Evolutionary conservation across 2,888 invertebrate species (phyloP).

Genomic region (Lycia hirtaria): DNA sequence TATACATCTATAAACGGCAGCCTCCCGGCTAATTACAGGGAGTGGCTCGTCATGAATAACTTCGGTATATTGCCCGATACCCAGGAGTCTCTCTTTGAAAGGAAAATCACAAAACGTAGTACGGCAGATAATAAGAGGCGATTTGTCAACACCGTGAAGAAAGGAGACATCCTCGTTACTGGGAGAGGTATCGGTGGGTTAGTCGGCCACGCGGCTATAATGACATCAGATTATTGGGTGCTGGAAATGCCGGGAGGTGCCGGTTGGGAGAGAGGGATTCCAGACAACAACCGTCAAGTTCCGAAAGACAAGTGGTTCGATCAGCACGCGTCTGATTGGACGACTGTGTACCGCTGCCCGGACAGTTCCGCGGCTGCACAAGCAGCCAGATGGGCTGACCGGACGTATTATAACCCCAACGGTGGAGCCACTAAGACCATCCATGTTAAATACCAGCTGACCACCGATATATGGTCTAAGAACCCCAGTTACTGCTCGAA

Average conservation of each 20-base stretch:
- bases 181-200: conserved; percentile 53
- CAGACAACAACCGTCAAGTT: conserved; percentile 60
- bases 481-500: conserved; percentile 68
- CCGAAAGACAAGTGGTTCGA: conserved; percentile 61
- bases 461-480: conserved; percentile 48
- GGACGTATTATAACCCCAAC: conserved; percentile 54
- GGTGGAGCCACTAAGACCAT: conserved; percentile 56
- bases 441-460: conserved; percentile 58
- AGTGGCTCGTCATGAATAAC: conserved; percentile 70
- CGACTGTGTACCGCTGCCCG: conserved; percentile 60
- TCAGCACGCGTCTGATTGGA: conserved; percentile 58
- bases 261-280: conserved; percentile 53
- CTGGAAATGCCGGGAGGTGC: conserved; percentile 63
- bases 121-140: conserved; percentile 58
- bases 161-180: conserved; percentile 61
- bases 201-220: conserved; percentile 64
- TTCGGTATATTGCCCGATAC: conserved; percentile 64
- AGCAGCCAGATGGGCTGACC: conserved; percentile 63
- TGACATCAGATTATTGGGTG: conserved; percentile 62
- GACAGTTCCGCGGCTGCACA: conserved; percentile 48
- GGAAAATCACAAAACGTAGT: conserved; percentile 60
- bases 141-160: conserved; percentile 60
- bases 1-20: conserved; percentile 53
- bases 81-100: conserved; percentile 60
- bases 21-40: conserved; percentile 59